These are phyloP conservation scores for Melanostoma scalare DNA, from an alignment of 2,888 invertebrate genomes.

Conservation along the genomic window DNA sequence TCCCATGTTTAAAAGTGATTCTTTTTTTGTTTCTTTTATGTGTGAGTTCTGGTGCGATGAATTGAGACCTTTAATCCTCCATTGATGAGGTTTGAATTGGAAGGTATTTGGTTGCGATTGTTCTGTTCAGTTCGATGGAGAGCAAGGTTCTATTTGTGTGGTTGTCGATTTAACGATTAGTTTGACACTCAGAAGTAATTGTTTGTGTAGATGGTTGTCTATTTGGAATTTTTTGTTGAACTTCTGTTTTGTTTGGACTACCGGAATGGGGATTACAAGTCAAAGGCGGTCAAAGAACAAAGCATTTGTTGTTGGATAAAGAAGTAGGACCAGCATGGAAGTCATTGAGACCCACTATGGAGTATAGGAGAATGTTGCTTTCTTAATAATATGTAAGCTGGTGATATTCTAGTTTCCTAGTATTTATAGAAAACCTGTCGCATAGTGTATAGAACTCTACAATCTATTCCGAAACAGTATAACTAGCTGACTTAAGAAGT, in stretches of 20 bases:
- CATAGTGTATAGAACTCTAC: no score
- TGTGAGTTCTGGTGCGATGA: slow-evolving; percentile 6
- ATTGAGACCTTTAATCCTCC: slow-evolving; percentile 54
- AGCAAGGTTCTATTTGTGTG: slow-evolving; percentile 26
- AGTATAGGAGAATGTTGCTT: no score
- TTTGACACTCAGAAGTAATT: slow-evolving; percentile 62
- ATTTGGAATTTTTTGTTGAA: slow-evolving; percentile 9
- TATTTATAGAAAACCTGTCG: no score
- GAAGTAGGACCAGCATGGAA: no score
- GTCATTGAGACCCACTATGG: no score
- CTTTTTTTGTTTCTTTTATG: slow-evolving; percentile 9
- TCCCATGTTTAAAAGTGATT: slow-evolving; percentile 57
- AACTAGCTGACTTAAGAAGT: no score
- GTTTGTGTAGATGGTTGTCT: slow-evolving; percentile 17
- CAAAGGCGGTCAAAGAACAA: no score
- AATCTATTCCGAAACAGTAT: no score
- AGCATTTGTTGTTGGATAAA: no score
- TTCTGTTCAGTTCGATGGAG: neutral
- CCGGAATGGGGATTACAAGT: slow-evolving; percentile 17
- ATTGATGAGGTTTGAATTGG: slow-evolving; percentile 40
- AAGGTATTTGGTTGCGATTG: slow-evolving; percentile 33
- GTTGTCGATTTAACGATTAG: slow-evolving; percentile 62
- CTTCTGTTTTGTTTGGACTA: slow-evolving; percentile 16
- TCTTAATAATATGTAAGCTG: no score
- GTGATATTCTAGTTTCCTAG: no score